phyloP scores from a whole-genome alignment of 2,888 invertebrate species.

The Platyscelio sp. region DNA sequence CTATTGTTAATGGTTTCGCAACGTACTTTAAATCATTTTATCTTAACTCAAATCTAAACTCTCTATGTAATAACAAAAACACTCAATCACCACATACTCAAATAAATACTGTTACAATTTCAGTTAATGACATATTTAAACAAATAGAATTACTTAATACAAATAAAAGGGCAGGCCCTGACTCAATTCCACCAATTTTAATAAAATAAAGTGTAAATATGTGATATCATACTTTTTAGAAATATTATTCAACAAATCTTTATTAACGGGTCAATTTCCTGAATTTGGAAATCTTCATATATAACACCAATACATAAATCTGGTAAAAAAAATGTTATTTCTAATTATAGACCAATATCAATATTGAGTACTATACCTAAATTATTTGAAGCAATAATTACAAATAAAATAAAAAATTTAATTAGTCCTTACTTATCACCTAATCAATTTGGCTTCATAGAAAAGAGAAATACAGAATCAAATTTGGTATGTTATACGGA shows the following conservation, averaged over 20 bases:
- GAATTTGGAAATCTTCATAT: neutral
- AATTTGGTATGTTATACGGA: neutral
- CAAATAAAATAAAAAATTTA: neutral
- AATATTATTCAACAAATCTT: constrained; percentile 7
- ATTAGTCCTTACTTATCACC: neutral
- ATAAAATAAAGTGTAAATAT: neutral
- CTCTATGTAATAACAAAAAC: no score
- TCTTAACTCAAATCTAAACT: no score
- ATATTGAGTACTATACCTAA: constrained; percentile 8
- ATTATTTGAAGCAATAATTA: constrained; percentile 1
- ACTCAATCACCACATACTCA: no score
- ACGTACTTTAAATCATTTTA: no score
- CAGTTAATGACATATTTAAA: neutral
- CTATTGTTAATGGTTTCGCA: no score
- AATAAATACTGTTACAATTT: neutral
- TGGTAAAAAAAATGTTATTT: neutral
- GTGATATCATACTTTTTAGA: neutral
- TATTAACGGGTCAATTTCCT: neutral
- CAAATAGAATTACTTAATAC: neutral
- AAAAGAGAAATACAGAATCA: neutral
- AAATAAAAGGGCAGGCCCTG: neutral
- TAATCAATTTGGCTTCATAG: constrained; percentile 5
- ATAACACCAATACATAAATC: constrained; percentile 22
- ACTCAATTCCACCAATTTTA: constrained; percentile 8
- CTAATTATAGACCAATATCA: constrained; percentile 16